phyloP scores from a whole-genome alignment of 2,888 invertebrate genomes.

The Polia nebulosa region DNA sequence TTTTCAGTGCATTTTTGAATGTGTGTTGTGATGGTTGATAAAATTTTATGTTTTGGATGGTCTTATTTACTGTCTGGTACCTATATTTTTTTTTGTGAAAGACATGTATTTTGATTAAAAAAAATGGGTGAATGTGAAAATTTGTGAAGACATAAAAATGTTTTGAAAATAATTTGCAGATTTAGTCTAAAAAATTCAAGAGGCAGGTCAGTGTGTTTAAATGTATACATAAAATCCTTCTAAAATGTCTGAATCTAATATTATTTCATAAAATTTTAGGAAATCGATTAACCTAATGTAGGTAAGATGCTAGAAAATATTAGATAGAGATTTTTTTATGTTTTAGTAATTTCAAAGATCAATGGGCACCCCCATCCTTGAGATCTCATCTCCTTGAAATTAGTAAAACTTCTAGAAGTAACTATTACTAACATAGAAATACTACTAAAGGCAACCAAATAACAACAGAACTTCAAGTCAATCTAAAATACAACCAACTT shows the following conservation, averaged over 20 bases:
- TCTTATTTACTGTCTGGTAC: background rate
- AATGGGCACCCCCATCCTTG: too few relatives aligned
- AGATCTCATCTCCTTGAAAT: too few relatives aligned
- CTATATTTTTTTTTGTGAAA: background rate
- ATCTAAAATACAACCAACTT: background rate
- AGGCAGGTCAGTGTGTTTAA: too few relatives aligned
- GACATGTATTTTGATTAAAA: background rate
- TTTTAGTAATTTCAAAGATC: background rate
- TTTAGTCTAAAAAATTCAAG: too few relatives aligned
- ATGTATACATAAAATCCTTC: too few relatives aligned
- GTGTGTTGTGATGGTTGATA: slow-evolving; percentile 6
- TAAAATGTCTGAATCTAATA: too few relatives aligned
- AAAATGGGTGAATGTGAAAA: background rate
- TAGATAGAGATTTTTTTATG: background rate
- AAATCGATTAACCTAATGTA: too few relatives aligned
- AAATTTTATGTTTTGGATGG: background rate
- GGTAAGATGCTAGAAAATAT: background rate
- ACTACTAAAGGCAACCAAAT: background rate
- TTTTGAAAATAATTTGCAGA: too few relatives aligned
- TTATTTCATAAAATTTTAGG: too few relatives aligned
- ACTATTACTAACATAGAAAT: background rate
- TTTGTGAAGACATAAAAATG: too few relatives aligned
- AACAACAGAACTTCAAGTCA: background rate
- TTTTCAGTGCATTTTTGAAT: slow-evolving; percentile 35
- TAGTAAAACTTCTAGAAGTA: background rate